Evolutionary conservation across 1,140 invertebrate species (phyloP).

Genomic region (Microplitis mediator): DNA sequence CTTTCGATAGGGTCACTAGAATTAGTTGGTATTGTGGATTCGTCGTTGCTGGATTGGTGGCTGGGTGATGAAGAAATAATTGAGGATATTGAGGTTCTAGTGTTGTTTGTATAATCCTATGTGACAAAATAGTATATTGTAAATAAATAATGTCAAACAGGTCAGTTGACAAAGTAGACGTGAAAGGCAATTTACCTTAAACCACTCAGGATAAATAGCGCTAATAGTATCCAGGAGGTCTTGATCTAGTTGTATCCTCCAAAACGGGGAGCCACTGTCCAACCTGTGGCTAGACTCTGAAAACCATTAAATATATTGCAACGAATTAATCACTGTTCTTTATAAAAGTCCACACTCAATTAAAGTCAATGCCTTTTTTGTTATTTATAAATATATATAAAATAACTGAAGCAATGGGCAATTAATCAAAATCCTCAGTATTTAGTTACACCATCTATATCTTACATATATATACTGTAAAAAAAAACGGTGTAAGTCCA

Average conservation of each 20-base stretch:
- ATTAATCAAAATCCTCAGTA: no score
- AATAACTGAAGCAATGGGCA: neutral
- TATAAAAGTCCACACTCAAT: neutral
- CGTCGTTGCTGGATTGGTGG: slow-evolving; percentile 42
- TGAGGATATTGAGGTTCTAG: slow-evolving; percentile 51
- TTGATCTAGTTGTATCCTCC: slow-evolving; percentile 87
- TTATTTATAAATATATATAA: neutral
- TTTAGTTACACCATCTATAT: no score
- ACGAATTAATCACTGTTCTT: slow-evolving; percentile 18
- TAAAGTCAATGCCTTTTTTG: slow-evolving; percentile 6
- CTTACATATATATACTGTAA: no score
- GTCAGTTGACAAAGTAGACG: neutral
- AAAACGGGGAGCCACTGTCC: slow-evolving; percentile 80
- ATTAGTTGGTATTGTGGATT: slow-evolving; percentile 40
- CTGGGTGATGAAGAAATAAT: slow-evolving; percentile 36
- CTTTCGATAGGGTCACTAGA: slow-evolving; percentile 42
- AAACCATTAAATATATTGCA: slow-evolving; percentile 47
- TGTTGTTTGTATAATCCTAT: slow-evolving; percentile 54
- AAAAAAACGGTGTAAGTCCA: no score
- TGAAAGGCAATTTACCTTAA: slow-evolving; percentile 65
- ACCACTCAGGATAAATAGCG: slow-evolving; percentile 90
- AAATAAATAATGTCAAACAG: neutral
- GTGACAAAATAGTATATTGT: slow-evolving; percentile 9
- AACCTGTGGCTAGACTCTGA: slow-evolving; percentile 79
- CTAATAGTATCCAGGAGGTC: slow-evolving; percentile 88